phyloP scores from a whole-genome alignment of 2,888 invertebrate species.

The Dorcus hopei region DNA sequence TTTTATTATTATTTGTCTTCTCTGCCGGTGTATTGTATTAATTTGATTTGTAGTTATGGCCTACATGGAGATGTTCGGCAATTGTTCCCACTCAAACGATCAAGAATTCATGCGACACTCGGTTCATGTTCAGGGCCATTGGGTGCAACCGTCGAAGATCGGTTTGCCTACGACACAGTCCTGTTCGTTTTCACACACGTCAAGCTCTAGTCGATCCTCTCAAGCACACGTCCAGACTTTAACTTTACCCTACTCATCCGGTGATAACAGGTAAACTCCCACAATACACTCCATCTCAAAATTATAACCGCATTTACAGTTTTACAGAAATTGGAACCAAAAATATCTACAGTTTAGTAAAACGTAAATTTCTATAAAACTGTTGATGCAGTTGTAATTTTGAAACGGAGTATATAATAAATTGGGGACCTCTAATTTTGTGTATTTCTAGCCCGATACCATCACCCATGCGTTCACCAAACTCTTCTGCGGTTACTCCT shows the following conservation, averaged over 20 bases:
- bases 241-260: slow-evolving; percentile 22
- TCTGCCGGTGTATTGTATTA: neutral
- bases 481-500: slow-evolving; percentile 15
- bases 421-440: neutral
- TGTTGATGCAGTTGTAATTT: too few relatives aligned
- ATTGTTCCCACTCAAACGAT: slow-evolving; percentile 77
- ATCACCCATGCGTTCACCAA: slow-evolving; percentile 31
- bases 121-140: slow-evolving; percentile 59
- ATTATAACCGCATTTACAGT: too few relatives aligned
- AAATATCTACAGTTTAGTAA: too few relatives aligned
- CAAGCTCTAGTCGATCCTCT: slow-evolving; percentile 38
- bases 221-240: slow-evolving; percentile 39
- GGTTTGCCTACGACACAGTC: slow-evolving; percentile 57
- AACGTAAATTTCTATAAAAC: too few relatives aligned
- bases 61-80: slow-evolving; percentile 94
- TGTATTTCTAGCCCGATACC: slow-evolving; percentile 26
- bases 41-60: slow-evolving; percentile 73
- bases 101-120: slow-evolving; percentile 84
- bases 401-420: neutral
- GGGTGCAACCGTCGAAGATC: slow-evolving; percentile 30
- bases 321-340: too few relatives aligned
- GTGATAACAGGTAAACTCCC: slow-evolving; percentile 24
- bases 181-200: slow-evolving; percentile 53
- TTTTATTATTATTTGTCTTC: neutral
- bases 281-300: neutral